Base-by-base conservation (phyloP, 2,113 vertebrate genomes). In the Polypterus bichir region DNA sequence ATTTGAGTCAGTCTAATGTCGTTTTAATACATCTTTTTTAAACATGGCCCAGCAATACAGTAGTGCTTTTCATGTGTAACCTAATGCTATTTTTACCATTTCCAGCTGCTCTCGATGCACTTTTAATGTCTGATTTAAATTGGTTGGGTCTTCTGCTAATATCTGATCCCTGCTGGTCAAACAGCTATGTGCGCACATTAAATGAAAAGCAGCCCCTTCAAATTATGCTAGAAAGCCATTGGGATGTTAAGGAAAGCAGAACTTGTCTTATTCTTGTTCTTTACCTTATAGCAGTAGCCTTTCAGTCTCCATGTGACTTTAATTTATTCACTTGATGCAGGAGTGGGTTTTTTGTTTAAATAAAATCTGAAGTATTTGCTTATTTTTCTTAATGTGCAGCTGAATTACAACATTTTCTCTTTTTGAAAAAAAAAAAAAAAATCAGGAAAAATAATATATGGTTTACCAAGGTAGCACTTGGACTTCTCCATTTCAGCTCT, bases 291-390 rank as follows among this genome's bases (percentile, higher is more conserved):
- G 51, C 10, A 10, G 51, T 4, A 10, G 10, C 51, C 7, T 52
- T 52, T 3, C 4, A 52, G 51, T 8, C 51, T 52, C 10, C 51
- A 8, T 52, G 51, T 52, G 51, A 3, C 7, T 52, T 52, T 52
- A 52, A 10, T 10, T 52, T 52, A 27, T 27, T 27, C 27, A 27
- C 27, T 27, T 27, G 27, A 27, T 27, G 27, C 27, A 27, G 27
- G 27, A 27, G 27, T 27, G 27, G 27, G 83, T 85, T 87, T 83
- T 87, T 88, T 88, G 85, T 85, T 54, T 57, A 54, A 61, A 10
- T 48, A 46, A 48, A 51, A 7, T 54, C 47, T 46, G 10, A 51
- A 55, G 44, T 59, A 60, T 54, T 47, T 48, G 57, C 51, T 27
- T n/a, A 45, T 60, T 48, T 56, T 47, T 48, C 8, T 27, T 44